A percentile compares a stretch with the other conserved stretches of the same genome.
Evolutionary conservation across 2,797 vertebrate genomes (phyloP).

Genomic region (Diceros bicornis): DNA sequence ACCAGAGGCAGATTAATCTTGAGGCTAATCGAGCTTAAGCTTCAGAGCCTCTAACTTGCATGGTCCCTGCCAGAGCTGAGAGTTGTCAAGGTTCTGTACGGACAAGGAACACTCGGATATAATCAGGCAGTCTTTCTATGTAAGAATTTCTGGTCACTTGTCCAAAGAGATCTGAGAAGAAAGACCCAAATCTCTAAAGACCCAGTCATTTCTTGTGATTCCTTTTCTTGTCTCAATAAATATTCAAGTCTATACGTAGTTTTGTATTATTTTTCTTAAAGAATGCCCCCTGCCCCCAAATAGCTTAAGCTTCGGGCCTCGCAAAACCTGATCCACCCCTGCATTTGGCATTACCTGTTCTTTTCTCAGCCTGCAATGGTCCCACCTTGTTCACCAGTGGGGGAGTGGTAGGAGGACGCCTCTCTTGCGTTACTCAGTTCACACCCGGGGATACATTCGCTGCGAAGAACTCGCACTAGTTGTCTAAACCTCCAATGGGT

Average conservation of each 20-base stretch:
- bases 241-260: not conserved
- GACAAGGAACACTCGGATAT: not conserved
- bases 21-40: not conserved
- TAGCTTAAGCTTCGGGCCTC: not conserved
- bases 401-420: not conserved
- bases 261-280: constrained; percentile 13
- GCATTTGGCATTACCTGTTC: not conserved
- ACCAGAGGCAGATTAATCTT: not conserved
- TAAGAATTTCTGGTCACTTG: not conserved
- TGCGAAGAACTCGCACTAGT: not conserved
- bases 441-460: constrained; percentile 50
- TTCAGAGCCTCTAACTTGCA: not conserved
- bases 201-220: not conserved
- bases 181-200: not conserved
- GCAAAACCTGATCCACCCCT: not conserved
- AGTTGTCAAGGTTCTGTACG: not conserved
- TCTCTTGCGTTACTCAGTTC: not conserved
- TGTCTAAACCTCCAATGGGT: constrained; percentile 46
- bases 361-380: not conserved
- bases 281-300: not conserved
- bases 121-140: not conserved
- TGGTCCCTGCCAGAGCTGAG: not conserved
- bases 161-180: constrained; percentile 30
- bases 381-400: not conserved
- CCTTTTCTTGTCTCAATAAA: constrained; percentile 32